A percentile compares a stretch with the other conserved stretches of the same genome.
Evolutionary conservation across 2,888 invertebrate species (phyloP).

Genomic region (Morinoia aosen): DNA sequence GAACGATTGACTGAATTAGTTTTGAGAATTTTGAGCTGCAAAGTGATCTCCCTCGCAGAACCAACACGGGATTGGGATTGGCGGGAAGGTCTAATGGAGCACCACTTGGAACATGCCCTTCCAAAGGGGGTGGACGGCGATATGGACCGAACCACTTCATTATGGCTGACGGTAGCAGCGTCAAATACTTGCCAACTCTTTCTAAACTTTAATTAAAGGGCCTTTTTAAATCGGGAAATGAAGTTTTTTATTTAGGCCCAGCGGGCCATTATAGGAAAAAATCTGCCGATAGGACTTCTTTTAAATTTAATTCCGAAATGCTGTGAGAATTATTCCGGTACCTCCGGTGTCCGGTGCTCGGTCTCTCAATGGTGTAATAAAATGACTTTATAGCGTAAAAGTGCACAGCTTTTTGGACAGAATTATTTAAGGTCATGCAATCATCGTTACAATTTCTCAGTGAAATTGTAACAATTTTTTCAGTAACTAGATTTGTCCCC

Average conservation of each 20-base stretch:
- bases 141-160: neutral
- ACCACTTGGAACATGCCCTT: neutral
- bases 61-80: neutral
- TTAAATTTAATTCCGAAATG: neutral
- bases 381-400: neutral
- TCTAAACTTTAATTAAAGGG: neutral
- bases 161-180: neutral
- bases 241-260: neutral
- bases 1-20: constrained; percentile 1
- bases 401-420: neutral
- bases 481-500: too few relatives aligned
- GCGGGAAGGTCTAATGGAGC: neutral
- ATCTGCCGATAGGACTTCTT: neutral
- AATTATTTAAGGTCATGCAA: too few relatives aligned
- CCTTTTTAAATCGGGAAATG: neutral
- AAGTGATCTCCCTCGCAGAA: neutral
- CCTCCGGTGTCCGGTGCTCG: neutral
- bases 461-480: too few relatives aligned
- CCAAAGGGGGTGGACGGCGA: neutral
- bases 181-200: constrained; percentile 4
- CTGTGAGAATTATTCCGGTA: neutral
- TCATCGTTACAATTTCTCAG: too few relatives aligned
- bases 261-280: neutral
- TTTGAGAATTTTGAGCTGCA: neutral
- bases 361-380: neutral